phyloP scores from a whole-genome alignment of 2,888 invertebrate species.

The Endomychus coccineus region DNA sequence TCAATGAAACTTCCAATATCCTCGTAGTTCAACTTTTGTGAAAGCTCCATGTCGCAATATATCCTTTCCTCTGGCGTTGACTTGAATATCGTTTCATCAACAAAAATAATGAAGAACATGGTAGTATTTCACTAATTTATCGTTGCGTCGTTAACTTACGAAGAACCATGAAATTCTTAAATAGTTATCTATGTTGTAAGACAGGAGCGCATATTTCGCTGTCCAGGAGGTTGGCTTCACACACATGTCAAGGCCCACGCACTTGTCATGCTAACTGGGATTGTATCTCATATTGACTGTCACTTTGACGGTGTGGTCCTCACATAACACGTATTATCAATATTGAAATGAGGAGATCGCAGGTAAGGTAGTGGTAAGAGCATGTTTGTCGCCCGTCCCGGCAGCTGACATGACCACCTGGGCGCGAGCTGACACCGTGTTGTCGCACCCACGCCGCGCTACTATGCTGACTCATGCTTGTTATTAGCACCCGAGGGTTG shows the following conservation, averaged over 20 bases:
- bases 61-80: too few relatives aligned
- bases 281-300: slow-evolving; percentile 38
- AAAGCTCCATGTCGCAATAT: too few relatives aligned
- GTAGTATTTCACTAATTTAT: too few relatives aligned
- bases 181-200: slow-evolving; percentile 16
- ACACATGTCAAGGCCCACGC: slow-evolving; percentile 34
- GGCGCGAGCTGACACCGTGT: slow-evolving; percentile 33
- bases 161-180: slow-evolving; percentile 11
- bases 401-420: slow-evolving; percentile 44
- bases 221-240: slow-evolving; percentile 30
- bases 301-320: slow-evolving; percentile 36
- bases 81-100: too few relatives aligned
- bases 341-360: slow-evolving; percentile 39
- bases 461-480: slow-evolving; percentile 35
- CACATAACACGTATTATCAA: slow-evolving; percentile 38
- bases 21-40: too few relatives aligned
- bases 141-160: too few relatives aligned
- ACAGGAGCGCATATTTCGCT: slow-evolving; percentile 34
- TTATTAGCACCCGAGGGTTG: slow-evolving; percentile 36
- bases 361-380: slow-evolving; percentile 9
- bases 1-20: too few relatives aligned
- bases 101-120: too few relatives aligned
- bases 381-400: slow-evolving; percentile 31
- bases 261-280: slow-evolving; percentile 28
- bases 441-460: slow-evolving; percentile 36